Base-by-base conservation (phyloP, 2,797 vertebrate species). In the Miichthys miiuy region DNA sequence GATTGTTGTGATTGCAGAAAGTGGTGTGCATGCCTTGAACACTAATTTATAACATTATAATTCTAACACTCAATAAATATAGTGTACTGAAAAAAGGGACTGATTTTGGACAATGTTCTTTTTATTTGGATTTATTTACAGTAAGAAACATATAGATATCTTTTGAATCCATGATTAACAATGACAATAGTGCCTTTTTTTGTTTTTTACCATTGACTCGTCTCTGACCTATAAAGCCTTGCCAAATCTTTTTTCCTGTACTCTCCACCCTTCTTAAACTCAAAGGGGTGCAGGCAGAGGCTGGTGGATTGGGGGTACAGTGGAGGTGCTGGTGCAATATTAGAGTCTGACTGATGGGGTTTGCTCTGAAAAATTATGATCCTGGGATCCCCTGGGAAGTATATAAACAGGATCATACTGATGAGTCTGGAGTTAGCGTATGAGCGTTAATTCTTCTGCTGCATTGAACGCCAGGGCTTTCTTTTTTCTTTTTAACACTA, bases 351-450 rank as follows among this genome's bases (percentile, higher is more conserved):
- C 58, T 87, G 85, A 86, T 81, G 56, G 75, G 61, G 50, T 80
- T 90, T 82, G 50, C 72, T 83, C 75, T 82, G 66, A 90, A 82
- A 90, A 90, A 87, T 89, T 89, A 87, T 82, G 73, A 88, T 76
- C 10, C 55, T 11, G 69, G 68, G 41, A 74, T 77, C 86, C 79
- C 72, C 66, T 69, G 80, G 80, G 80, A 80, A 74, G 69, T 71
- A 56, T 80, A 76, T 79, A 74, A 88, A 87, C 88, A 87, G 74
- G 75, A 87, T 83, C 81, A 87, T 67, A 75, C 80, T 90, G 87
- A 90, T 90, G 81, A 90, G 85, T 68, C 60, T 80, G 75, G 80
- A 75, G 68, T 81, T 67, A 7, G 50, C 60, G 81, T 82, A 76
- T 85, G 77, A 76, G 81, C 23, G 3, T 70, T 79, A 88, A 87